Evolutionary conservation across 2,888 invertebrate genomes (phyloP).

Genomic region (Drosophila limbata): DNA sequence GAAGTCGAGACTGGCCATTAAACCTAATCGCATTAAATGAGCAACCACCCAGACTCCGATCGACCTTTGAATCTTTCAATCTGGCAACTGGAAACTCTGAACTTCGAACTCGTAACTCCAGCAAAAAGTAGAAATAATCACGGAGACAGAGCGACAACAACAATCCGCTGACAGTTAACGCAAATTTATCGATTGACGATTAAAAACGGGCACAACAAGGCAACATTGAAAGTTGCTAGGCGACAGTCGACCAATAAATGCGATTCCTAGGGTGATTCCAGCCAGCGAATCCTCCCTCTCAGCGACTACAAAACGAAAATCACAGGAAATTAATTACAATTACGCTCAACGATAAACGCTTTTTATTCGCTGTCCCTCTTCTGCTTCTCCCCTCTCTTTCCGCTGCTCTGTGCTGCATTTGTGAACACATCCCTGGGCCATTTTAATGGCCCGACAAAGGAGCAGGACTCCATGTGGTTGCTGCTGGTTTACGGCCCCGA

Average conservation of each 20-base stretch:
- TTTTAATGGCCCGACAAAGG: constrained; percentile 10
- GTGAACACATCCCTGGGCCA: constrained; percentile 7
- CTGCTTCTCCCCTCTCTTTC: background rate
- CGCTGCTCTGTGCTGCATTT: background rate
- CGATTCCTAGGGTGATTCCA: constrained; percentile 48
- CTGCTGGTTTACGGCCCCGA: constrained; percentile 56
- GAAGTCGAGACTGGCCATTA: constrained; percentile 71
- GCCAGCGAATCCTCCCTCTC: constrained; percentile 22
- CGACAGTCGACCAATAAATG: constrained; percentile 27
- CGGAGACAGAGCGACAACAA: constrained; percentile 35
- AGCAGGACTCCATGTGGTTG: constrained; percentile 17
- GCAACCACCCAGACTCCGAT: constrained; percentile 35
- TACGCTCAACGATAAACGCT: constrained; percentile 69
- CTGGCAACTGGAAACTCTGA: constrained; percentile 2
- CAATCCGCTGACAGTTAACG: constrained; percentile 75
- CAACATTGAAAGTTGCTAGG: constrained; percentile 40
- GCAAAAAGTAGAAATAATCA: constrained; percentile 43
- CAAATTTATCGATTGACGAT: constrained; percentile 82
- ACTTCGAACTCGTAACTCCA: background rate
- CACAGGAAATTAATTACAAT: constrained; percentile 82
- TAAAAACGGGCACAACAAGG: constrained; percentile 54
- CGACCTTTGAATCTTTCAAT: constrained; percentile 17
- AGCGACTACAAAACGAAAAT: constrained; percentile 63
- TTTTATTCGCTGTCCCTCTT: constrained; percentile 19
- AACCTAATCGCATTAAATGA: constrained; percentile 83